A percentile compares a stretch with the other conserved stretches of the same genome.
Evolutionary conservation across 2,797 vertebrate species (phyloP).

Genomic region (Rhabdophis nuchalis): DNA sequence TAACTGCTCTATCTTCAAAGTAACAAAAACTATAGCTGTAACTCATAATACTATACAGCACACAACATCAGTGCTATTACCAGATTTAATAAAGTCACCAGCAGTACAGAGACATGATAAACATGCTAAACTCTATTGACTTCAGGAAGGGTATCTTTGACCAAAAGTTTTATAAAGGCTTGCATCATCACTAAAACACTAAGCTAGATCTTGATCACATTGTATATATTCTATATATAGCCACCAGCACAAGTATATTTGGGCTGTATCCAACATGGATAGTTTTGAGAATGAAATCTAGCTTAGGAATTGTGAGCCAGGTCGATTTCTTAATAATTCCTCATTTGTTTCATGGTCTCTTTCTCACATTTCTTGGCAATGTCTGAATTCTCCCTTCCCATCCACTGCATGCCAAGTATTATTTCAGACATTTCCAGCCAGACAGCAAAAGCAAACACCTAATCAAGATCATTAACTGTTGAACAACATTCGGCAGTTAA

Average conservation of each 20-base stretch:
- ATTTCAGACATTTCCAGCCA: not conserved
- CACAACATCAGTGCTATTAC: not conserved
- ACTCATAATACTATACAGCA: not conserved
- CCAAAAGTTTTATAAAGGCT: not conserved
- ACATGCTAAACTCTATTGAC: not conserved
- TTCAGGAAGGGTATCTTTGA: not conserved
- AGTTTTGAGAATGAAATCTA: not conserved
- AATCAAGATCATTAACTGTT: not conserved
- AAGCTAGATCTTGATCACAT: not conserved
- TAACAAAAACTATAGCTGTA: not conserved
- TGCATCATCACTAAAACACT: not conserved
- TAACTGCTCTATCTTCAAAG: not conserved
- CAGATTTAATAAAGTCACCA: not conserved
- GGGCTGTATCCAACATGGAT: not conserved
- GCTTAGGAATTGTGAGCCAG: not conserved
- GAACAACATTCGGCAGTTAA: not conserved
- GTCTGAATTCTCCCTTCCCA: not conserved
- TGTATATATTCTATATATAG: not conserved
- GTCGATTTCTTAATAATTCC: not conserved
- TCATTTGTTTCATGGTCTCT: not conserved
- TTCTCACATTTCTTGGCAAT: not conserved
- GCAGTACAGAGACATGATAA: not conserved
- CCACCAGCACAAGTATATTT: not conserved
- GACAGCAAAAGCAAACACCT: not conserved
- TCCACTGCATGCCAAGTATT: not conserved